phyloP scores from a whole-genome alignment of 2,113 vertebrate genomes.

The Neoarius graeffei region DNA sequence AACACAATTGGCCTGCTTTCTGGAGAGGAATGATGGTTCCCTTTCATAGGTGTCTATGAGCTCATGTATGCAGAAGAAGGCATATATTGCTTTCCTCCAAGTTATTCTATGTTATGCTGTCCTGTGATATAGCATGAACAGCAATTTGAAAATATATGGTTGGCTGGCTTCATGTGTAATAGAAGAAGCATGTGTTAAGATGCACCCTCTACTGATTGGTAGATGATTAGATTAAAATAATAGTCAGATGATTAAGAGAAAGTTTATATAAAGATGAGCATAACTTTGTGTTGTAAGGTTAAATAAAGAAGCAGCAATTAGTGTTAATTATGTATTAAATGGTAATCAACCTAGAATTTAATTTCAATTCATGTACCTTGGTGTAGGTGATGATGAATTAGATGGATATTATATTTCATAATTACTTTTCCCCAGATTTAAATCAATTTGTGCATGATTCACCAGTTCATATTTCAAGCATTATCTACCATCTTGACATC shows the following conservation, averaged over 20 bases:
- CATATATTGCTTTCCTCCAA: not conserved
- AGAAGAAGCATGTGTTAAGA: not conserved
- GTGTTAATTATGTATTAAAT: not conserved
- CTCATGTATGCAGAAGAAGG: not conserved
- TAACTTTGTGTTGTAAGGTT: not conserved
- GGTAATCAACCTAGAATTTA: not conserved
- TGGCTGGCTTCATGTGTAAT: not conserved
- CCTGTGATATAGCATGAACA: not conserved
- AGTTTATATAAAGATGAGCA: not conserved
- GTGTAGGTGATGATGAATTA: not conserved
- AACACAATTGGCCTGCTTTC: not conserved
- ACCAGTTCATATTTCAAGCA: not conserved
- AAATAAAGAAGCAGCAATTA: not conserved
- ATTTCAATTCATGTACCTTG: not conserved
- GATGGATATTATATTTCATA: not conserved
- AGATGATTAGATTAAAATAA: no score
- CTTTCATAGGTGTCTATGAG: not conserved
- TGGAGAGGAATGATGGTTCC: not conserved
- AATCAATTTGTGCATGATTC: not conserved
- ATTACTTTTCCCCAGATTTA: not conserved
- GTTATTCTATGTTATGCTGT: not conserved
- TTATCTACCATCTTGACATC: not conserved
- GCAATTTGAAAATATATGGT: not conserved
- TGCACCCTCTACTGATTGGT: not conserved
- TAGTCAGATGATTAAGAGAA: no score